Evolutionary conservation across 2,888 invertebrate species (phyloP), one percentile per base, ranked within the genome.

Genomic region (Alentia gelatinosa): DNA sequence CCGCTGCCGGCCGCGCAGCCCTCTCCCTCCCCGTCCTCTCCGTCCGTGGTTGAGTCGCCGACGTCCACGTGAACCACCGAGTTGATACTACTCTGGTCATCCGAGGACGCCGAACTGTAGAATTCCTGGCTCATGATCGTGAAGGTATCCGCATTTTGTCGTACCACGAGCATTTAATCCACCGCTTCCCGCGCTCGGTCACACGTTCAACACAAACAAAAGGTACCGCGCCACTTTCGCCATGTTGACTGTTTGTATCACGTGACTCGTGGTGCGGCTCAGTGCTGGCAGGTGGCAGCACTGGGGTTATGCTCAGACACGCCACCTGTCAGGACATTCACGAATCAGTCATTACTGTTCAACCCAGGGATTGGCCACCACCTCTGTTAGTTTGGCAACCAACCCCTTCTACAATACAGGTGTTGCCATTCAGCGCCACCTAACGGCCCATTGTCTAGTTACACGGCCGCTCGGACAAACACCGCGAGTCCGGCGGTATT

Each of bases 21-120:
- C n/a, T 56, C 75, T 3, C 26, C 47, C 88, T 88, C 86, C 33
- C 30, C 39, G 3, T 42, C 91, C 42, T 42, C 89, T 7, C 56
- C 42, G 35, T 39, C 89, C 33, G 39, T 26, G 40, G 89, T 47
- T 9, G 50, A 23, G 40, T 86, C 91, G 35, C 86, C 63, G 33
- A 79, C 42, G n/a, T 39, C 89, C 75, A 91, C 91, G 79, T 91
- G 91, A 19, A 91, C 63, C 23, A 91, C 91, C 1, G 91, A 91
- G 89, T 88, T 89, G n/a, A 91, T 47, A 37, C 91, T 91, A 50
- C 91, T 91, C 90, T 91, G 91, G 63, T 91, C 91, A 75, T 91
- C 91, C 19, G 91, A 91, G 1, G 91, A 91, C 33, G 91, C 89
- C 19, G 91, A 91, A 47, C 91, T 91, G 88, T 91, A 91, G 30